These are phyloP conservation scores for Echiichthys vipera DNA, from an alignment of 2,797 vertebrate genomes.

Conservation along the genomic window DNA sequence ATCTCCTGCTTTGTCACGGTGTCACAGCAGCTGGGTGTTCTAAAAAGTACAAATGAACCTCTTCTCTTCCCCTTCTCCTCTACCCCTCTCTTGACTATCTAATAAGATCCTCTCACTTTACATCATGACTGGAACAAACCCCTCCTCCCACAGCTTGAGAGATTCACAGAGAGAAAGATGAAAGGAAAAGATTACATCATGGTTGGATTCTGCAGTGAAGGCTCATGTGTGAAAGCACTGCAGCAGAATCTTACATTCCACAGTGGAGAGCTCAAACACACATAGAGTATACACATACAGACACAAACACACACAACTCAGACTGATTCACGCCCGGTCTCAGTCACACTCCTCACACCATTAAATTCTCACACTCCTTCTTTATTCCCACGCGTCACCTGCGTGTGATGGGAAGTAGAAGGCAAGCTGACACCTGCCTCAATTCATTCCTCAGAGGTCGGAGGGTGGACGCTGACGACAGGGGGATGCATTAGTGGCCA, in stretches of 20 bases:
- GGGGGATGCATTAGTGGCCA: constrained; percentile 11
- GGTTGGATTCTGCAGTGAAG: constrained; percentile 68
- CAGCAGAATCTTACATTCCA: constrained; percentile 58
- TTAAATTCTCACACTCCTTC: constrained; percentile 70
- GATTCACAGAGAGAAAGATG: constrained; percentile 57
- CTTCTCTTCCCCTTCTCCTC: background rate
- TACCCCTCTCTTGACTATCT: background rate
- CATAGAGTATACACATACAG: constrained; percentile 19
- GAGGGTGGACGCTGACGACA: background rate
- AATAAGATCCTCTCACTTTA: constrained; percentile 44
- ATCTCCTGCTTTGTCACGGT: background rate
- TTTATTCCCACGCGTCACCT: constrained; percentile 28
- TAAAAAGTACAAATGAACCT: constrained; percentile 14
- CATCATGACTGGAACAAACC: constrained; percentile 36
- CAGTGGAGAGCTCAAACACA: constrained; percentile 16
- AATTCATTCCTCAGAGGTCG: constrained; percentile 30
- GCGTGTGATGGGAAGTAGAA: constrained; percentile 38
- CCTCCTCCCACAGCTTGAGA: constrained; percentile 43
- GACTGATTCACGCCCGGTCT: constrained; percentile 54
- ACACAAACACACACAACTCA: constrained; percentile 4
- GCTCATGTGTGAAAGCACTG: constrained; percentile 71
- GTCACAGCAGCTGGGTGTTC: background rate
- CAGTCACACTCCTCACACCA: constrained; percentile 49
- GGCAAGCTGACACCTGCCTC: constrained; percentile 39
- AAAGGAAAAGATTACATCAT: constrained; percentile 79